Conservation (phyloP, 1,140 invertebrate species). For the Pectinophora gossypiella region DNA sequence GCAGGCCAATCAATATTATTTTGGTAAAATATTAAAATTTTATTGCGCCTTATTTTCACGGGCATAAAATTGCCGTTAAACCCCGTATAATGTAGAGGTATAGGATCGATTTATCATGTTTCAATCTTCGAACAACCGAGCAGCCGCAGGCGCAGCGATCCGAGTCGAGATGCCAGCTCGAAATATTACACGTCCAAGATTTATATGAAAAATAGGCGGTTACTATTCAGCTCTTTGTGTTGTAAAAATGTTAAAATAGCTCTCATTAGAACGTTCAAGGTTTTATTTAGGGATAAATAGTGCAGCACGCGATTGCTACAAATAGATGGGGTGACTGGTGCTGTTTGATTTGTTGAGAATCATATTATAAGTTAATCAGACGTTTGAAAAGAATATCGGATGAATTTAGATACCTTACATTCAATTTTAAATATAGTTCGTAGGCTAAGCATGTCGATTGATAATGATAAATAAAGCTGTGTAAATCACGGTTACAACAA, state of each 20-base stretch:
- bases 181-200: constrained; percentile 14
- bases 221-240: constrained; percentile 7
- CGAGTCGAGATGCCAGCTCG: not conserved
- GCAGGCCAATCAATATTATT: constrained; percentile 21
- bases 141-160: not conserved
- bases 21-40: constrained; percentile 39
- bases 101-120: constrained; percentile 44
- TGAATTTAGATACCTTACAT: too few species aligned
- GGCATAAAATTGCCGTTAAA: constrained; percentile 23
- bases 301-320: too few species aligned
- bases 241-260: not conserved
- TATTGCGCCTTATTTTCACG: constrained; percentile 36
- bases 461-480: too few species aligned
- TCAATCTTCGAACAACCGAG: constrained; percentile 27
- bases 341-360: too few species aligned
- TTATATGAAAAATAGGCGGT: constrained; percentile 14
- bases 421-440: too few species aligned
- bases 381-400: too few species aligned
- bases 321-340: too few species aligned
- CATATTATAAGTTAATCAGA: too few species aligned
- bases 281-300: too few species aligned
- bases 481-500: too few species aligned
- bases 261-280: too few species aligned
- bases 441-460: too few species aligned
- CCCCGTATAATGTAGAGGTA: constrained; percentile 15